Evolutionary conservation across 2,888 invertebrate species (phyloP).

Genomic region (Drosophila colorata): DNA sequence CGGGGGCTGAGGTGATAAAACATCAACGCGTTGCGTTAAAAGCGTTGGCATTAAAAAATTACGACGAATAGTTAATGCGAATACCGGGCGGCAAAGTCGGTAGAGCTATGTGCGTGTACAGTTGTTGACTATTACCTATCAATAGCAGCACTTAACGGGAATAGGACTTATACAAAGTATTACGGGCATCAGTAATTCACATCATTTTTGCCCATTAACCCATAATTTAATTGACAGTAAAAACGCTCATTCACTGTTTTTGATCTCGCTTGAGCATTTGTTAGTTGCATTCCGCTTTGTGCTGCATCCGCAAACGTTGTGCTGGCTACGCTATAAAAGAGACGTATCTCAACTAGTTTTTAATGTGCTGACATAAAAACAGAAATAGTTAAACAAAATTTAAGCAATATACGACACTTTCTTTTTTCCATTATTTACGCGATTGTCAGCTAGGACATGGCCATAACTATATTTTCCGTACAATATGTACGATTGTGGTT

Average conservation of each 20-base stretch:
- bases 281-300: slow-evolving; percentile 4
- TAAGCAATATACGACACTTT: slow-evolving; percentile 6
- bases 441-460: not conserved
- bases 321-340: not conserved
- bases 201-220: slow-evolving; percentile 13
- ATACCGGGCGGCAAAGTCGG: slow-evolving; percentile 39
- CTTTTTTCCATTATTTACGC: not conserved
- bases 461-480: not conserved
- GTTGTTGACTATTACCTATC: slow-evolving; percentile 1
- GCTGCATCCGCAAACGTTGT: slow-evolving; percentile 8
- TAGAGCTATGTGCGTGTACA: slow-evolving; percentile 22
- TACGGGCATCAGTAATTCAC: slow-evolving; percentile 1
- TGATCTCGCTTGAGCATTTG: not conserved
- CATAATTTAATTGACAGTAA: not conserved
- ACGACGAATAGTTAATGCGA: slow-evolving; percentile 67
- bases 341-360: not conserved
- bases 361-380: too few relatives aligned
- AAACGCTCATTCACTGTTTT: not conserved
- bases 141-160: not conserved
- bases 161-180: not conserved
- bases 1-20: slow-evolving; percentile 18
- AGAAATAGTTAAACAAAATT: not conserved
- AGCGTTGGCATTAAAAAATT: slow-evolving; percentile 67
- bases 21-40: slow-evolving; percentile 50
- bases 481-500: slow-evolving; percentile 3